phyloP scores from a whole-genome alignment of 2,888 invertebrate genomes.

The Iphiclides podalirius region DNA sequence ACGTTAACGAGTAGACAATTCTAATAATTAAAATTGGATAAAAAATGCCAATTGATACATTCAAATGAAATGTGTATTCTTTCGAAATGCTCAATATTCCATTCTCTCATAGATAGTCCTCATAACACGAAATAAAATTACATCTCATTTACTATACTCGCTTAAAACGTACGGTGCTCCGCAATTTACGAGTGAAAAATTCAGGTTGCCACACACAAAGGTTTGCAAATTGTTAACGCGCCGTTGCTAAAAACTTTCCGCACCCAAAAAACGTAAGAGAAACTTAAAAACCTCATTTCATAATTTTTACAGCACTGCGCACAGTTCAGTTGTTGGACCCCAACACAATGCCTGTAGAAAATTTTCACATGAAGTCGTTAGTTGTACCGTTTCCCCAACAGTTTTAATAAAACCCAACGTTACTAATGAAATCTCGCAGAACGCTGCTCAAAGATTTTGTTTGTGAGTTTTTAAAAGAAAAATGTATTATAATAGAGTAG shows the following conservation, averaged over 20 bases:
- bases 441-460: neutral
- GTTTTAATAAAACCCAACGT: conserved; percentile 1
- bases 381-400: neutral
- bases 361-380: conserved; percentile 12
- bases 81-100: no score
- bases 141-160: neutral
- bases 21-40: no score
- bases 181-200: conserved; percentile 10
- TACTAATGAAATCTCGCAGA: neutral
- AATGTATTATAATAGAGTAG: no score
- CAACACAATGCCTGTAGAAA: conserved; percentile 9
- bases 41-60: no score
- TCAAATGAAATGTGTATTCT: no score
- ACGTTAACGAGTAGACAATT: no score
- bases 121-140: no score
- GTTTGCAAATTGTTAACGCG: conserved; percentile 19
- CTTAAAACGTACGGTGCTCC: neutral
- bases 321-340: conserved; percentile 6
- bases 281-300: conserved; percentile 21
- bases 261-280: conserved; percentile 9
- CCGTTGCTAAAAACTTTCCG: conserved; percentile 8
- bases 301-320: conserved; percentile 12
- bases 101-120: no score
- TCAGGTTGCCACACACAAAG: conserved; percentile 13
- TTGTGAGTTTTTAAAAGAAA: neutral